These are phyloP conservation scores for Ataeniobius toweri DNA, from an alignment of 2,797 vertebrate species.

Conservation along the genomic window DNA sequence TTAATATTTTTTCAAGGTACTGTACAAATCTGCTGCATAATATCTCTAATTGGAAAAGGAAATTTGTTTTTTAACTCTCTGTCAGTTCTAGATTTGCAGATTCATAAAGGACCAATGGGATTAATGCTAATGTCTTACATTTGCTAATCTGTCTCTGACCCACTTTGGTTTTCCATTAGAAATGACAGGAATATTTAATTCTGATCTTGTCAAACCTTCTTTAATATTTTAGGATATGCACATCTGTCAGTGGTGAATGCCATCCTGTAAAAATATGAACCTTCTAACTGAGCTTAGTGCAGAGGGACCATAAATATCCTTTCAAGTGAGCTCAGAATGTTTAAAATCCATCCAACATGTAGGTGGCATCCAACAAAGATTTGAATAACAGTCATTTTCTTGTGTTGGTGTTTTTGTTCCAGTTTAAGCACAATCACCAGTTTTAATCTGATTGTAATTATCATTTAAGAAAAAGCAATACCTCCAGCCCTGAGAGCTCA, in stretches of 20 bases:
- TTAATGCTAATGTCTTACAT: neutral
- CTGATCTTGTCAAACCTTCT: neutral
- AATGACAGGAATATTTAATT: neutral
- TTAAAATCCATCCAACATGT: neutral
- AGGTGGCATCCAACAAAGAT: neutral
- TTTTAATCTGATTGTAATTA: neutral
- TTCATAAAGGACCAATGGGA: neutral
- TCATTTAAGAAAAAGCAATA: neutral
- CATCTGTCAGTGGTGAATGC: neutral
- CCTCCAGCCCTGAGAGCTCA: neutral
- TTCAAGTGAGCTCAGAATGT: neutral
- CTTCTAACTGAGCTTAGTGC: neutral
- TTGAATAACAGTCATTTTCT: neutral
- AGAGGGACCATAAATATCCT: neutral
- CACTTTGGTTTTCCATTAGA: neutral
- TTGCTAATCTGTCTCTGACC: neutral
- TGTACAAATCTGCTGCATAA: neutral
- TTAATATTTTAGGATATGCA: neutral
- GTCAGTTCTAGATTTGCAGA: neutral
- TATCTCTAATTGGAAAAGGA: neutral
- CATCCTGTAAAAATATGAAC: neutral
- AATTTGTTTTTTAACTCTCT: neutral
- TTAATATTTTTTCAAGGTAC: neutral
- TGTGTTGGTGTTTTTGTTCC: neutral
- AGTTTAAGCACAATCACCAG: neutral